phyloP scores from a whole-genome alignment of 2,888 invertebrate genomes.

The Plebejus melissa region DNA sequence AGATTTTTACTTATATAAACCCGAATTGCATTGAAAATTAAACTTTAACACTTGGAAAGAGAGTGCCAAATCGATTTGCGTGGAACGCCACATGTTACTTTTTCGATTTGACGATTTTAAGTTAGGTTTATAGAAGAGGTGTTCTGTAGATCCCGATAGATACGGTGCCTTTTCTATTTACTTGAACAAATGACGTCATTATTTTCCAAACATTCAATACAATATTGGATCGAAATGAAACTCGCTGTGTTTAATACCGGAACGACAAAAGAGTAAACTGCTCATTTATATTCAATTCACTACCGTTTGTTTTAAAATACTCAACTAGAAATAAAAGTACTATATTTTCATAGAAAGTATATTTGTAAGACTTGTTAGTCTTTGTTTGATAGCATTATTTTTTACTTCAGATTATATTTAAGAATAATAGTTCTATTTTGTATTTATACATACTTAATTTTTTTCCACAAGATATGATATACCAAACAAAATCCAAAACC shows the following conservation, averaged over 20 bases:
- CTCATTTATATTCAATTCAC: neutral
- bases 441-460: too few species aligned
- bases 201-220: conserved; percentile 59
- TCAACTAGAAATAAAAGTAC: neutral
- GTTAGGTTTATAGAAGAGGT: conserved; percentile 68
- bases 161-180: conserved; percentile 72
- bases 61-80: conserved; percentile 21
- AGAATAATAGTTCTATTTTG: too few species aligned
- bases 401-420: too few species aligned
- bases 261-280: neutral
- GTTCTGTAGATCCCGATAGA: conserved; percentile 66
- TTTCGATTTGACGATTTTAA: conserved; percentile 39
- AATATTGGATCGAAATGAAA: conserved; percentile 35
- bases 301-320: neutral
- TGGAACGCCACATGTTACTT: conserved; percentile 39
- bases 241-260: conserved; percentile 12
- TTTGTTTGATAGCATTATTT: too few species aligned
- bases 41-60: conserved; percentile 34
- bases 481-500: too few species aligned
- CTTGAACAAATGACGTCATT: conserved; percentile 68
- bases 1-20: conserved; percentile 42
- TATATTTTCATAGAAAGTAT: neutral
- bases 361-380: too few species aligned
- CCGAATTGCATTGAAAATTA: conserved; percentile 33
- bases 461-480: too few species aligned